These are phyloP conservation scores for Emys orbicularis DNA, from an alignment of 2,797 vertebrate genomes.

Conservation along the genomic window DNA sequence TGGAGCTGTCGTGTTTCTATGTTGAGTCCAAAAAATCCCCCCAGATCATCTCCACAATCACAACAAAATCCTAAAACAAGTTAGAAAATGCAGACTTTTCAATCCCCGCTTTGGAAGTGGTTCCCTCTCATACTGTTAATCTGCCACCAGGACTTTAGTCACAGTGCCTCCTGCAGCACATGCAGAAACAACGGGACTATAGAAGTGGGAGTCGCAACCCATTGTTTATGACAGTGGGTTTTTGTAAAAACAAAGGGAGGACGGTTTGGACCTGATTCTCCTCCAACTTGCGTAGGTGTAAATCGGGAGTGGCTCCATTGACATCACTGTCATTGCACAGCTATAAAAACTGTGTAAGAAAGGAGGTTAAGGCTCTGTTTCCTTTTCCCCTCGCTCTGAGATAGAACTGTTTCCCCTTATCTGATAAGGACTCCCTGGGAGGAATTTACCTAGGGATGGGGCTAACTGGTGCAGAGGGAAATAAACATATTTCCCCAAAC, in stretches of 20 bases:
- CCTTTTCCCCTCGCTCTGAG: not conserved
- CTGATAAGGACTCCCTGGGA: not conserved
- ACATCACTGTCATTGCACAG: not conserved
- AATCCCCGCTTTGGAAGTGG: not conserved
- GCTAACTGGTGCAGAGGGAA: not conserved
- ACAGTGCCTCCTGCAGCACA: not conserved
- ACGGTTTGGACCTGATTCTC: not conserved
- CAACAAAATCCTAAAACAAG: conserved; percentile 23
- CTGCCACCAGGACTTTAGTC: not conserved
- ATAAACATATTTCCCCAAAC: not conserved
- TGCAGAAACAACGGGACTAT: not conserved
- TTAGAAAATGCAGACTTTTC: not conserved
- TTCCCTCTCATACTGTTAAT: conserved; percentile 2
- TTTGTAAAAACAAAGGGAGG: not conserved
- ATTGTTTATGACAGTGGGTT: not conserved
- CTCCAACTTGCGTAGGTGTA: not conserved
- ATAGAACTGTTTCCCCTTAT: not conserved
- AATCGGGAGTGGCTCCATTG: not conserved
- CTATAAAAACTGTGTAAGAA: not conserved
- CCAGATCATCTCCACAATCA: conserved; percentile 50
- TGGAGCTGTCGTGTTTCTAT: conserved; percentile 34
- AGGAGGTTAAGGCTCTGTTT: not conserved
- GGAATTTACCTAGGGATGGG: too few relatives aligned
- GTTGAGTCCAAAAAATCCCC: conserved; percentile 21
- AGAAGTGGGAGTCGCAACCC: not conserved